Base-by-base conservation (phyloP, 2,113 vertebrate species). In the Centropus unirufus region DNA sequence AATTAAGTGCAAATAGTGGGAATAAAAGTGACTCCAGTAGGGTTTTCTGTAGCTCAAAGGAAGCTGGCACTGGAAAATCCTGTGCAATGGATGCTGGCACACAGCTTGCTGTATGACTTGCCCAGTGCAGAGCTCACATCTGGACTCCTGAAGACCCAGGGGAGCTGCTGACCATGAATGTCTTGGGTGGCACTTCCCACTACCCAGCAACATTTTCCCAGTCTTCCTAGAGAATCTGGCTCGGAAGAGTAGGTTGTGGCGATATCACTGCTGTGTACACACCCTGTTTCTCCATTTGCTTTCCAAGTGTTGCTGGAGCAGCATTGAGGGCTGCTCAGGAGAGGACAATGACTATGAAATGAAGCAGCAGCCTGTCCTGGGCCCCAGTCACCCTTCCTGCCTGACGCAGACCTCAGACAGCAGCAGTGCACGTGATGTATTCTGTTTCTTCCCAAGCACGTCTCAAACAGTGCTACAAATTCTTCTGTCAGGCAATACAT, bases 91-190 rank as follows among this genome's bases (percentile, higher is more conserved):
- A 29, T 3, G 1, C 11, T 3, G 46, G 51, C 13, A 22, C 39
- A 23, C 13, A 47, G 7, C 3, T 7, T 6, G 22, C 40, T 17
- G 11, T 1, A 75, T 8, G 58, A 5, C 6, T 68, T 64, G 17
- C 8, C 12, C 34, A 8, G 59, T 1, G 0, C 21, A 3, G 34
- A 8, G 52, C 13, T 55, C 40, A 2, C 4, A 1, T 20, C 26
- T 34, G 51, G 44, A n/a, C 40, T 55, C 34, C 29, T 1, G 0
- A 36, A 11, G 34, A 5, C 16, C 23, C 4, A 47, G 44, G 47
- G n/a, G 8, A 76, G n/a, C 47, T 40, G 40, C 40, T 69, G 55
- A 5, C 23, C 32, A 14, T 1, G 1, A 27, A 39, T 29, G 61
- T 4, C 8, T 17, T 69, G 6, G 11, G 32, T 1, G 2, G 36